Conservation (phyloP, 1,140 invertebrate genomes). For the Drosophila leontia region DNA sequence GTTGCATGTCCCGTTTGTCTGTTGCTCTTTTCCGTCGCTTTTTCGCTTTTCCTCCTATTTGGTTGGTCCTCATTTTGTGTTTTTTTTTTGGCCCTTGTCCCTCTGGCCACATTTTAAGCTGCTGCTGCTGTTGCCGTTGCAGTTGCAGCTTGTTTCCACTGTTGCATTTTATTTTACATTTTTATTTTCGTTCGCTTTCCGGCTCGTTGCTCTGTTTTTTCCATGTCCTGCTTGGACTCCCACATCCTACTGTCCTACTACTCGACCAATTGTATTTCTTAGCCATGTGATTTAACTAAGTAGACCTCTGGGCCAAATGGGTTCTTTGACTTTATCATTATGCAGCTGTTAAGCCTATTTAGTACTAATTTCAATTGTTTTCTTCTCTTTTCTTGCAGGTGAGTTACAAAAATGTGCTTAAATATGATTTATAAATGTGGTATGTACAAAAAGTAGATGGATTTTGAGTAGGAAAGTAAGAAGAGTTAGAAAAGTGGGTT, state of each 20-base stretch:
- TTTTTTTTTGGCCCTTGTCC: slow-evolving; percentile 27
- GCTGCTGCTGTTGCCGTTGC: slow-evolving; percentile 14
- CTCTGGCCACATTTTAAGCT: slow-evolving; percentile 53
- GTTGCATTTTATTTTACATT: slow-evolving; percentile 57
- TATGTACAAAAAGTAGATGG: slow-evolving; percentile 7
- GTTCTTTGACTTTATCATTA: slow-evolving; percentile 33
- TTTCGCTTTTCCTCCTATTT: slow-evolving; percentile 21
- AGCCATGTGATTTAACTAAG: slow-evolving; percentile 60
- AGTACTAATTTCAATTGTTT: slow-evolving; percentile 21
- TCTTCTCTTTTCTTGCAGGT: slow-evolving; percentile 56
- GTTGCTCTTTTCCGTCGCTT: slow-evolving; percentile 28
- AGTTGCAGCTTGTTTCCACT: slow-evolving; percentile 39
- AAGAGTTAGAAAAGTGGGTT: neutral
- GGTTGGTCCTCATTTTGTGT: slow-evolving; percentile 9
- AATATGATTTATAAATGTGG: slow-evolving; percentile 3
- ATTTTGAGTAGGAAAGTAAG: neutral
- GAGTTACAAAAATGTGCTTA: slow-evolving; percentile 28
- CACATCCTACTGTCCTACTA: slow-evolving; percentile 1
- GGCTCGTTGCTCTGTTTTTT: slow-evolving; percentile 48
- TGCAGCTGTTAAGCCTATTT: slow-evolving; percentile 38
- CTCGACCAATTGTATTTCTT: slow-evolving; percentile 26
- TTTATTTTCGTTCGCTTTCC: slow-evolving; percentile 57
- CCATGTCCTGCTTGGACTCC: slow-evolving; percentile 6
- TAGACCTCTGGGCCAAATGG: slow-evolving; percentile 35
- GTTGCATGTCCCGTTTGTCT: slow-evolving; percentile 62